phyloP scores from a whole-genome alignment of 2,113 vertebrate genomes.

The zebrafish (Danio rerio) region DNA sequence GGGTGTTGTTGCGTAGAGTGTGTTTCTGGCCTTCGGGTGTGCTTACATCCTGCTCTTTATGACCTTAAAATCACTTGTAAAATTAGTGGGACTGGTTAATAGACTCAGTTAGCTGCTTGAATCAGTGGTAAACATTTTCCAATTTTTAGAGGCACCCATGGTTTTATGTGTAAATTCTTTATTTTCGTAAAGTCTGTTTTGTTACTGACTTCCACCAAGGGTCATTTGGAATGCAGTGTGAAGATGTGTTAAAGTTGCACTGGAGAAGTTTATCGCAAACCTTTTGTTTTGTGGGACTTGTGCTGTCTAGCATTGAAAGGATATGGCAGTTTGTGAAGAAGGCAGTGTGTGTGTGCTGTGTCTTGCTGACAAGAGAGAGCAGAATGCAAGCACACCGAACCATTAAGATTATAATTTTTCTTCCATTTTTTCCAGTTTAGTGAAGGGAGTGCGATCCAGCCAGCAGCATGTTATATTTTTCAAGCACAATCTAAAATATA shows the following conservation, averaged over 20 bases:
- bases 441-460: constrained; percentile 66
- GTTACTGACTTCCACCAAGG: neutral
- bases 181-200: neutral
- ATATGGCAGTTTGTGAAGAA: constrained; percentile 52
- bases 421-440: neutral
- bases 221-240: constrained; percentile 33
- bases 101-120: constrained; percentile 16
- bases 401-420: neutral
- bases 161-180: neutral
- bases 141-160: constrained; percentile 15
- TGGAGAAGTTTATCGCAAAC: constrained; percentile 7
- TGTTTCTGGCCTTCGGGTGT: constrained; percentile 2
- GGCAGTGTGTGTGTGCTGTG: constrained; percentile 55
- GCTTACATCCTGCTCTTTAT: constrained; percentile 22
- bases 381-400: constrained; percentile 44
- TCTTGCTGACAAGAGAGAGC: constrained; percentile 32
- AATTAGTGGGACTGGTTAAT: constrained; percentile 9
- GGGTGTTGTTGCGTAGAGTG: neutral
- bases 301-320: constrained; percentile 53
- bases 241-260: constrained; percentile 27
- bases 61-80: neutral
- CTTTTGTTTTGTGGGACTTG: constrained; percentile 22
- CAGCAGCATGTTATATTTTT: constrained; percentile 62
- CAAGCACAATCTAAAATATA: constrained; percentile 77
- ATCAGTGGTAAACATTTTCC: constrained; percentile 44